Percentiles rank a stretch among this genome's conserved stretches.
Evolutionary conservation across 2,888 invertebrate species (phyloP).

Genomic region (Synergus gifuensis): DNA sequence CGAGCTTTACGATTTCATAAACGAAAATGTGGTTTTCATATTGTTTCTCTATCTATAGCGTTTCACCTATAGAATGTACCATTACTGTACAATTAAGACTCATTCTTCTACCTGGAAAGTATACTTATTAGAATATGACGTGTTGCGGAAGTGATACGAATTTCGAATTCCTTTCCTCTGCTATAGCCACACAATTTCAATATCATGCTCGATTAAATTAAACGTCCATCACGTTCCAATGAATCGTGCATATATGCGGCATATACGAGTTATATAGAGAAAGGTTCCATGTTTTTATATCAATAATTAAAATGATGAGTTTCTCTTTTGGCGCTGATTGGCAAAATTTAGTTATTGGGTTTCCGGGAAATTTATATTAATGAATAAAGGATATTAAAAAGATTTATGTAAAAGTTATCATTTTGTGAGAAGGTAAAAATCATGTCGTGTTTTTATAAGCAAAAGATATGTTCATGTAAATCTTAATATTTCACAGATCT

Average conservation of each 20-base stretch:
- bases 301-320: constrained; percentile 1
- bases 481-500: no score
- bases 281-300: neutral
- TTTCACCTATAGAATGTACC: neutral
- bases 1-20: neutral
- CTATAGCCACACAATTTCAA: constrained; percentile 37
- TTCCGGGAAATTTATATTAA: neutral
- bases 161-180: constrained; percentile 29
- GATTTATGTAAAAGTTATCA: no score
- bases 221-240: constrained; percentile 21
- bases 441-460: no score
- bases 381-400: neutral
- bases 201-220: constrained; percentile 38
- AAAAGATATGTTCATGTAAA: no score
- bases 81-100: neutral
- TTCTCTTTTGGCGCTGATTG: neutral
- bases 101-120: neutral
- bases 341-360: neutral
- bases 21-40: neutral
- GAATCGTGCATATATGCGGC: neutral
- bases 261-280: neutral
- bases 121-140: constrained; percentile 31
- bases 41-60: neutral
- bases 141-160: constrained; percentile 33
- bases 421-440: no score